Percentiles rank a stretch among this genome's conserved stretches.
Evolutionary conservation across 2,888 invertebrate species (phyloP).

Genomic region (Crossocerus cetratus): DNA sequence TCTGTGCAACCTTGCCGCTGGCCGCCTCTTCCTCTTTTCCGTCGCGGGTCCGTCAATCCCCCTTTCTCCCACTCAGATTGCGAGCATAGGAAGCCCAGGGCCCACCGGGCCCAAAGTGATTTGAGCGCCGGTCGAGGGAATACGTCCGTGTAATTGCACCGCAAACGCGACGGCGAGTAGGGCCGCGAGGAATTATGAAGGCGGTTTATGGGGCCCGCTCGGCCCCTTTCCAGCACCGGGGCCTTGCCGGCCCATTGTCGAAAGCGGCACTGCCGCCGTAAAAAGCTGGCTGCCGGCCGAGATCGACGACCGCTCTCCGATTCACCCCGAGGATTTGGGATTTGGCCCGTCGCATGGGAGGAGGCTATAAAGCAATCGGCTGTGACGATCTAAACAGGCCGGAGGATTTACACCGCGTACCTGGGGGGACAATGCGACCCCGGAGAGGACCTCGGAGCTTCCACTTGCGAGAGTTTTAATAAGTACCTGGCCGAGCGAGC

Average conservation of each 20-base stretch:
- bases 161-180: slow-evolving; percentile 17
- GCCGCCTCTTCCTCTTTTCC: neutral
- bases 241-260: neutral
- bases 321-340: slow-evolving; percentile 1
- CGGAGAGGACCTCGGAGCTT: too few relatives aligned
- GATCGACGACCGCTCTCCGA: slow-evolving; percentile 11
- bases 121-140: slow-evolving; percentile 12
- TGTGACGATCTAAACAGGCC: too few relatives aligned
- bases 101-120: neutral
- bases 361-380: too few relatives aligned
- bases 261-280: neutral
- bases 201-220: neutral
- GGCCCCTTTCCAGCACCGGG: too few relatives aligned
- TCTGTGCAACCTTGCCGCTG: neutral
- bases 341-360: too few relatives aligned
- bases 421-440: too few relatives aligned
- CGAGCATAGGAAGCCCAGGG: too few relatives aligned
- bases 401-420: too few relatives aligned
- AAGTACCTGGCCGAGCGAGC: too few relatives aligned
- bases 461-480: too few relatives aligned
- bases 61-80: neutral
- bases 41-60: neutral
- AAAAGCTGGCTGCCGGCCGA: neutral
- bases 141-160: slow-evolving; percentile 24
- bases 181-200: neutral